Percentiles rank a stretch among this genome's conserved stretches.
Evolutionary conservation across 2,113 vertebrate genomes (phyloP).

Genomic region (Strigops habroptila): DNA sequence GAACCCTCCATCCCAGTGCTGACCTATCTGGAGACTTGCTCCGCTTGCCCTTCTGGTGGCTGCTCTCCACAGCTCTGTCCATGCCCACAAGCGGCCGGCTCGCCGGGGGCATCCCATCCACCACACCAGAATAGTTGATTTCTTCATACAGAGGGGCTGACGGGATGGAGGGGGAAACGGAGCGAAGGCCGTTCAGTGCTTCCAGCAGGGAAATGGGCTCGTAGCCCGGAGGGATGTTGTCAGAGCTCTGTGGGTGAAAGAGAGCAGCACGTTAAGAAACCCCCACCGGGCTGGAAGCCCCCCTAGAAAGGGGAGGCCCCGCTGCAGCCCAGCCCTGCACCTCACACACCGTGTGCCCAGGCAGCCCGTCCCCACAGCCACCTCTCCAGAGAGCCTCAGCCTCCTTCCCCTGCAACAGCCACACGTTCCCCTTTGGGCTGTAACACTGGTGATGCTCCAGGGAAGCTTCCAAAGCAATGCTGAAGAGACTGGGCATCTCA

Average conservation of each 20-base stretch:
- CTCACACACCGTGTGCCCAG: neutral
- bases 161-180: conserved; percentile 83
- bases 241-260: conserved; percentile 76
- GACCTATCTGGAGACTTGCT: conserved; percentile 96
- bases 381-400: neutral
- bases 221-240: conserved; percentile 92
- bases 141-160: conserved; percentile 93
- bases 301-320: neutral
- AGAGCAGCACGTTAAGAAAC: neutral
- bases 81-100: conserved; percentile 77
- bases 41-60: conserved; percentile 86
- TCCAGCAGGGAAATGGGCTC: conserved; percentile 96
- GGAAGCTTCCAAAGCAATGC: neutral
- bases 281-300: neutral
- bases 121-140: conserved; percentile 86
- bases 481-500: neutral
- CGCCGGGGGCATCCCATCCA: conserved; percentile 73
- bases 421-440: neutral
- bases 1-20: neutral
- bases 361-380: neutral
- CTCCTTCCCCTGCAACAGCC: neutral
- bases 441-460: neutral
- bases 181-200: conserved; percentile 89
- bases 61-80: conserved; percentile 82
- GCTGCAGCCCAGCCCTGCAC: neutral